phyloP scores from a whole-genome alignment of 2,888 invertebrate species.

The Ptychoptera albimana region DNA sequence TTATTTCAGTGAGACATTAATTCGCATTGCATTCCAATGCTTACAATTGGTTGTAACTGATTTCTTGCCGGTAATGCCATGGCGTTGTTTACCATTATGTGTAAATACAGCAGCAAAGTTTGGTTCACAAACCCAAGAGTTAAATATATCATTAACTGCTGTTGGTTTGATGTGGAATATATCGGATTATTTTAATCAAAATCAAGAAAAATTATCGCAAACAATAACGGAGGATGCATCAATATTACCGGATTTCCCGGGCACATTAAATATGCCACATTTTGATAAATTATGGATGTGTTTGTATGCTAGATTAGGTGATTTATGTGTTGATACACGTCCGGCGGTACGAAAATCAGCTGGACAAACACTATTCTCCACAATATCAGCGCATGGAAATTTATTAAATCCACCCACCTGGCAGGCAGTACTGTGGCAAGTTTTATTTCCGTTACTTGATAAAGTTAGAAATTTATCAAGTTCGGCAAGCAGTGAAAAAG shows the following conservation, averaged over 20 bases:
- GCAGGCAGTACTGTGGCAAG: conserved; percentile 90
- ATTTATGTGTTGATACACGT: conserved; percentile 84
- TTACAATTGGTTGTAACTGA: conserved; percentile 90
- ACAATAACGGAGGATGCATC: conserved; percentile 56
- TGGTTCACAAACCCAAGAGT: conserved; percentile 88
- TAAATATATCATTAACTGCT: conserved; percentile 93
- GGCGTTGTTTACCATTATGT: conserved; percentile 76
- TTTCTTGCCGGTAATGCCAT: conserved; percentile 82
- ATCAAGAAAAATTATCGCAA: conserved; percentile 66
- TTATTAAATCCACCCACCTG: conserved; percentile 77
- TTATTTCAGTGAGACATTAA: conserved; percentile 60
- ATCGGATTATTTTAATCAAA: conserved; percentile 93
- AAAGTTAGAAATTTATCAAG: conserved; percentile 60
- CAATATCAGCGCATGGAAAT: conserved; percentile 88
- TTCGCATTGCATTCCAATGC: conserved; percentile 90
- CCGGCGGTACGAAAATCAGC: conserved; percentile 96
- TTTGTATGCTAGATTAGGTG: conserved; percentile 70
- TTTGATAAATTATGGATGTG: conserved; percentile 96
- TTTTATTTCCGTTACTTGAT: conserved; percentile 85
- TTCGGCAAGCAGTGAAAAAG: conserved; percentile 48
- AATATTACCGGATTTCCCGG: conserved; percentile 72
- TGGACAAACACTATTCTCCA: conserved; percentile 93
- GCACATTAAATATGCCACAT: conserved; percentile 67
- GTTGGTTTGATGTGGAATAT: conserved; percentile 98
- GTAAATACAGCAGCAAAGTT: conserved; percentile 90